Conservation (phyloP, 2,888 invertebrate species). For the Eurois occulta region DNA sequence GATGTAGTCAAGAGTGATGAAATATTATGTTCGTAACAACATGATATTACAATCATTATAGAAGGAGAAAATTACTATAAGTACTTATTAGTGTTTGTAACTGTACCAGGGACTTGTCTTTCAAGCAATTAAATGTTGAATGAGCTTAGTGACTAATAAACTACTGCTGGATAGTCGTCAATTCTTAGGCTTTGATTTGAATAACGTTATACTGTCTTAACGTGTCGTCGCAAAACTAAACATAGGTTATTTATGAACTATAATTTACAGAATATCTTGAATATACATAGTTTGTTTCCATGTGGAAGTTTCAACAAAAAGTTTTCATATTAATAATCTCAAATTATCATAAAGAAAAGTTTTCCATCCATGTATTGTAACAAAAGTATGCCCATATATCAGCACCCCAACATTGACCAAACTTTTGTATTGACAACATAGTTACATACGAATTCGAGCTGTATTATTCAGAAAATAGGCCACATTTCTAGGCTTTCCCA, state of each 20-base stretch:
- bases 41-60: not conserved
- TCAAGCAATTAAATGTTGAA: conserved; percentile 31
- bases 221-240: conserved; percentile 3
- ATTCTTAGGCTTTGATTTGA: conserved; percentile 3
- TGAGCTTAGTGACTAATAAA: conserved; percentile 16
- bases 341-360: conserved; percentile 39
- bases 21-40: no score
- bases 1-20: no score
- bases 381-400: conserved; percentile 31
- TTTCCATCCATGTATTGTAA: conserved; percentile 19
- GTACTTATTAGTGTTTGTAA: not conserved
- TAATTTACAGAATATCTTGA: not conserved
- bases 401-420: not conserved
- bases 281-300: conserved; percentile 8
- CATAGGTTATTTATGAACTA: not conserved
- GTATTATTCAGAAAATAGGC: conserved; percentile 18
- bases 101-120: not conserved
- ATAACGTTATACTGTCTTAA: not conserved
- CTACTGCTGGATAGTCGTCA: not conserved
- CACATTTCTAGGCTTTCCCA: conserved; percentile 21
- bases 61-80: not conserved
- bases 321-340: conserved; percentile 36
- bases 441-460: conserved; percentile 8
- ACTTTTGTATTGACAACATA: conserved; percentile 15
- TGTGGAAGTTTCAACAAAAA: conserved; percentile 1